phyloP scores from a whole-genome alignment of 2,888 invertebrate genomes.

The Diachrysia chrysitis region DNA sequence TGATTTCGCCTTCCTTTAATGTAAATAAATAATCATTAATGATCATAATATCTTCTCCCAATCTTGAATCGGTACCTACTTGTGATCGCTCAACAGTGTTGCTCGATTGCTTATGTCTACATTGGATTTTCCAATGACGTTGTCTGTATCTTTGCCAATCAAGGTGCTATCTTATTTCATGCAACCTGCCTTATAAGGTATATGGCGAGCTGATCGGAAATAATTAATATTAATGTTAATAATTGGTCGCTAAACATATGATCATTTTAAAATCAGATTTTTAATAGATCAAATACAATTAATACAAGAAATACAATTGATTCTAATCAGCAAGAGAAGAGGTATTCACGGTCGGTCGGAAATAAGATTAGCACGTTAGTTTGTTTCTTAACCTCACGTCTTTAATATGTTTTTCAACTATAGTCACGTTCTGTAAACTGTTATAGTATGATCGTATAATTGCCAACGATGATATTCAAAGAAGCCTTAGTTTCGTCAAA shows the following conservation, averaged over 20 bases:
- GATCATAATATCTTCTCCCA: neutral
- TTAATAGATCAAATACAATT: neutral
- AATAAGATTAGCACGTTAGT: slow-evolving; percentile 69
- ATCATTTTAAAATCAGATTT: neutral
- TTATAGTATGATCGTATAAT: slow-evolving; percentile 58
- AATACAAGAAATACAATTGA: slow-evolving; percentile 3
- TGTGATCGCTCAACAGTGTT: neutral
- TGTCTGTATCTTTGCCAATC: slow-evolving; percentile 1
- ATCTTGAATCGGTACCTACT: slow-evolving; percentile 1
- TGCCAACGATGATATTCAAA: slow-evolving; percentile 20
- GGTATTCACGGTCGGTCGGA: slow-evolving; percentile 27
- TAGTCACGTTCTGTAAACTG: slow-evolving; percentile 81
- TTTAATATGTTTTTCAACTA: slow-evolving; percentile 66
- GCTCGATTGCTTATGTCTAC: neutral
- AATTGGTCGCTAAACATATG: neutral
- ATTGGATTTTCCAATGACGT: slow-evolving; percentile 2
- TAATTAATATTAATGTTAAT: no score
- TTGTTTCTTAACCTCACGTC: slow-evolving; percentile 73
- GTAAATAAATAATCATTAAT: neutral
- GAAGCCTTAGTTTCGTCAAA: slow-evolving; percentile 24
- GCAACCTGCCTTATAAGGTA: neutral
- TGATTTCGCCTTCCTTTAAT: no score
- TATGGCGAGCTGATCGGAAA: neutral
- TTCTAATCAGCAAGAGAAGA: slow-evolving; percentile 32
- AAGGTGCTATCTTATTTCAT: neutral